A percentile compares a stretch with the other conserved stretches of the same genome.
Conservation (phyloP, 2,888 invertebrate genomes). For the Busseola fusca region DNA sequence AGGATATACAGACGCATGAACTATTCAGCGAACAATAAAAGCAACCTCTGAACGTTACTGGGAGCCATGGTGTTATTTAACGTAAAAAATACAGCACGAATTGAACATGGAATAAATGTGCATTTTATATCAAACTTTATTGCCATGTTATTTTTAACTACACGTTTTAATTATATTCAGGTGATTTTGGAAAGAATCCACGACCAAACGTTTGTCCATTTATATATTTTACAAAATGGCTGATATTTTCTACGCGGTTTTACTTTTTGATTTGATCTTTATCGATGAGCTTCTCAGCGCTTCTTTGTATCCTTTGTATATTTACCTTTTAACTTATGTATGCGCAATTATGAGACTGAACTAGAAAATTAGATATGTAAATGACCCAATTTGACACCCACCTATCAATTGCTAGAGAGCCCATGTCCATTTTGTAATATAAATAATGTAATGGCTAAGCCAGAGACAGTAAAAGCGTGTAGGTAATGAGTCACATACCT, state of each 20-base stretch:
- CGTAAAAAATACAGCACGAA: slow-evolving; percentile 34
- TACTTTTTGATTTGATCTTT: slow-evolving; percentile 40
- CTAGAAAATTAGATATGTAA: slow-evolving; percentile 79
- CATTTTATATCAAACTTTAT: slow-evolving; percentile 43
- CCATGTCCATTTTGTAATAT: slow-evolving; percentile 64
- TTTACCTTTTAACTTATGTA: slow-evolving; percentile 78
- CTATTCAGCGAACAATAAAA: slow-evolving; percentile 34
- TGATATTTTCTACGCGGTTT: slow-evolving; percentile 42
- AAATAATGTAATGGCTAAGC: slow-evolving; percentile 51
- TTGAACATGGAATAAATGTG: slow-evolving; percentile 27
- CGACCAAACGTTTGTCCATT: slow-evolving; percentile 37
- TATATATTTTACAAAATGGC: slow-evolving; percentile 36
- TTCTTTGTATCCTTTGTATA: slow-evolving; percentile 64
- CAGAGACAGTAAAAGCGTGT: slow-evolving; percentile 44
- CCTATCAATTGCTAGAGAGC: slow-evolving; percentile 64
- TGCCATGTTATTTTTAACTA: slow-evolving; percentile 38
- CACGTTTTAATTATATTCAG: slow-evolving; percentile 21
- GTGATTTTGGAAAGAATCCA: slow-evolving; percentile 24
- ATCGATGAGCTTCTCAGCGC: slow-evolving; percentile 59
- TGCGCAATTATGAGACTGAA: slow-evolving; percentile 88
- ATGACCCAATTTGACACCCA: slow-evolving; percentile 68
- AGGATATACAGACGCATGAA: slow-evolving; percentile 7
- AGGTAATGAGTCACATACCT: slow-evolving; percentile 26
- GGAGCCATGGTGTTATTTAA: slow-evolving; percentile 16
- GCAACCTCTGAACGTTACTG: slow-evolving; percentile 15